Base-by-base conservation (phyloP, 1,140 invertebrate genomes). In the Babylonia areolata region DNA sequence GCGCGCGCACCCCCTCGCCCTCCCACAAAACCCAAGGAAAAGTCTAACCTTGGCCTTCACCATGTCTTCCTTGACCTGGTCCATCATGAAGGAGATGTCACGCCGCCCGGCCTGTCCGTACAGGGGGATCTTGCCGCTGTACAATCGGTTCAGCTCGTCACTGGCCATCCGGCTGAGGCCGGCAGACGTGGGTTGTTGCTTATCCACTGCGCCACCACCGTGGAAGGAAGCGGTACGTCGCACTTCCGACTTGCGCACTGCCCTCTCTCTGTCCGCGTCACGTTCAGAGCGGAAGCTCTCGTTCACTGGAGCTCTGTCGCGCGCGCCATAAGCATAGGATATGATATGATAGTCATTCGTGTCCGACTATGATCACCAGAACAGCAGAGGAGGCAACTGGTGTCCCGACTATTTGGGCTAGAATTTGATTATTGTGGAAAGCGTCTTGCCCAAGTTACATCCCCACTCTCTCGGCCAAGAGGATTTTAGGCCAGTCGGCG, bases 21-120 rank as follows among this genome's bases (percentile, higher is more conserved):
- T n/a, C n/a, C n/a, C n/a, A n/a, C n/a, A n/a, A n/a, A n/a, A n/a
- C n/a, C n/a, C n/a, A n/a, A n/a, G n/a, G n/a, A n/a, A n/a, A n/a
- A n/a, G n/a, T n/a, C n/a, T n/a, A n/a, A 28, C 77, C 23, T 79
- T 79, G 77, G 15, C 39, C 39, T 79, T 79, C 15, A 79, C 39
- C 40, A n/a, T n/a, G n/a, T 40, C 37, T 28, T 40, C 23, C 40
- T 79, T 79, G 17, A 79, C 77, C 37, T 28, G 5, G 40, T 79
- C 77, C 77, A 79, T 79, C 77, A 79, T 79, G 77, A 37, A 79
- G 77, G 37, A n/a, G 39, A 79, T 31, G 77, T 79, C 39, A 6
- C 6, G n/a, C 11, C 39, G 20, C 15, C 12, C 28, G 35, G 23
- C 6, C 39, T 37, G 39, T 3, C 31, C 39, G 77, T 23, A 79